Percentiles rank a stretch among this genome's conserved stretches.
phyloP scores from a whole-genome alignment of 2,113 vertebrate genomes.

The Lepus europaeus region DNA sequence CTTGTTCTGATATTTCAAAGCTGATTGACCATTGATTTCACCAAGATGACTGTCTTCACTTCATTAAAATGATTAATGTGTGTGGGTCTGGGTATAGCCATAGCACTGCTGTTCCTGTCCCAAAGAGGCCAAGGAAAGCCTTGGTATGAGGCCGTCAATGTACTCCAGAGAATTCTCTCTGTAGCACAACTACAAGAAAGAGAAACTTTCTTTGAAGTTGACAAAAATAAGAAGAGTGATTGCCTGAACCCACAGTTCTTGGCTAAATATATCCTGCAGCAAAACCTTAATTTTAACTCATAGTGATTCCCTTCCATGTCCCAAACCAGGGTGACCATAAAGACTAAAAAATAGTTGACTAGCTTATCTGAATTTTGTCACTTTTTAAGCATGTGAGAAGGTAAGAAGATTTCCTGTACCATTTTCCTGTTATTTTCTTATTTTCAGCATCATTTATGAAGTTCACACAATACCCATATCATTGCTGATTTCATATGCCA shows the following conservation, averaged over 20 bases:
- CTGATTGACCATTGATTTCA: neutral
- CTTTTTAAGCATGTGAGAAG: neutral
- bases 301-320: neutral
- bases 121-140: neutral
- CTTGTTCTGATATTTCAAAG: slow-evolving; percentile 10
- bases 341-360: neutral
- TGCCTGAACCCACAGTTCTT: slow-evolving; percentile 10
- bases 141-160: neutral
- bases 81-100: neutral
- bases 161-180: neutral
- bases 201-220: neutral
- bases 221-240: slow-evolving; percentile 23
- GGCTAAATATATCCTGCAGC: neutral
- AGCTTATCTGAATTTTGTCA: neutral
- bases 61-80: slow-evolving; percentile 49
- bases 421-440: neutral
- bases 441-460: neutral
- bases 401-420: neutral
- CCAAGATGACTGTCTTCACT: slow-evolving; percentile 5
- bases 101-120: accelerated
- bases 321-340: neutral
- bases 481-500: neutral
- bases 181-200: neutral
- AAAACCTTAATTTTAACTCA: slow-evolving; percentile 16
- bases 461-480: neutral